A percentile compares a stretch with the other conserved stretches of the same genome.
Conservation (phyloP, 64 coral and sea anemone species). For the Hydrozoanthus tunicans region DNA sequence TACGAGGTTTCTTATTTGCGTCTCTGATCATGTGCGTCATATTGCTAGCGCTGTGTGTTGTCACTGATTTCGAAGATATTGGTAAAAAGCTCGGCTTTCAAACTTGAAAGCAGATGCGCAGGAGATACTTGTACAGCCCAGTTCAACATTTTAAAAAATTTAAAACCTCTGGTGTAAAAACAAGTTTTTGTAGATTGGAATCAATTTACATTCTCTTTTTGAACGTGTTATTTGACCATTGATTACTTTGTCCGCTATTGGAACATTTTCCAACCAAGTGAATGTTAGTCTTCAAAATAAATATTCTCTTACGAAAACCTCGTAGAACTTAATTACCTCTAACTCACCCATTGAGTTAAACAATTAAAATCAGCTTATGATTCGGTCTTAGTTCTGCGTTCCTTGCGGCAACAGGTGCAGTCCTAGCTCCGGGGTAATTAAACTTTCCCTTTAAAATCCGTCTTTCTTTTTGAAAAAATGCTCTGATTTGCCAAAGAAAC, state of each 20-base stretch:
- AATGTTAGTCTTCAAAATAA: background rate
- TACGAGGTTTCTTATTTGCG: no score
- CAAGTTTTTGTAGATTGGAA: background rate
- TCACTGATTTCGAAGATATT: background rate
- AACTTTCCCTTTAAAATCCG: background rate
- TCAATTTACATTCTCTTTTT: background rate
- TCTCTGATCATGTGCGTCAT: background rate
- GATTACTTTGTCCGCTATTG: background rate
- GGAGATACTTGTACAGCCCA: background rate
- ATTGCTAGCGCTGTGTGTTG: background rate
- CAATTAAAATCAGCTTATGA: no score
- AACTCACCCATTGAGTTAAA: no score
- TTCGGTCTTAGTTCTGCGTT: no score
- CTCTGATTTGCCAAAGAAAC: background rate
- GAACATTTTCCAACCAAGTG: background rate
- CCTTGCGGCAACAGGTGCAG: no score
- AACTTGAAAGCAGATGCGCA: background rate
- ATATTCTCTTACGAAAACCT: no score
- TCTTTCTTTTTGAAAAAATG: background rate
- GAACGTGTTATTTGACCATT: background rate
- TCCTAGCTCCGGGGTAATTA: background rate
- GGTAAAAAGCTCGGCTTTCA: background rate
- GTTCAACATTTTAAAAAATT: background rate
- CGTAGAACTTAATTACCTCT: no score
- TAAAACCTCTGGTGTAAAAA: background rate